Conservation (phyloP, 1,140 invertebrate species). For the Helicoverpa zea region DNA sequence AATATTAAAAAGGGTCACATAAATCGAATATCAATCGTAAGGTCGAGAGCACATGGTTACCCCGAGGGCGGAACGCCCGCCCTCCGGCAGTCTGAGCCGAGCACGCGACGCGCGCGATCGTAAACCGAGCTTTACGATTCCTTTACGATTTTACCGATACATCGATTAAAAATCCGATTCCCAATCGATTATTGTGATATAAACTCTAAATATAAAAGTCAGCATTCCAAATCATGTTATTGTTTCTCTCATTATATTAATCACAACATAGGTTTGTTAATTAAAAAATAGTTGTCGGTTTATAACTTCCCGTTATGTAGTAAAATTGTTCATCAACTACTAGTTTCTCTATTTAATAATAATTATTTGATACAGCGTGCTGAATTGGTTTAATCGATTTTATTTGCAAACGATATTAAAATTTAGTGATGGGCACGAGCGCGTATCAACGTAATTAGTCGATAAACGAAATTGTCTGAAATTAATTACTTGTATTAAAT, state of each 20-base stretch:
- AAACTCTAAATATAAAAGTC: conserved; percentile 15
- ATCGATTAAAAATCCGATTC: conserved; percentile 43
- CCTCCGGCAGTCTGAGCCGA: conserved; percentile 78
- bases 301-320: conserved; percentile 35
- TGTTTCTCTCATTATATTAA: conserved; percentile 13
- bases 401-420: conserved; percentile 45
- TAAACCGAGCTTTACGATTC: conserved; percentile 48
- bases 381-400: conserved; percentile 45
- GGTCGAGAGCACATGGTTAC: conserved; percentile 62
- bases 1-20: conserved; percentile 55
- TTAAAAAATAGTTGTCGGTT: conserved; percentile 40
- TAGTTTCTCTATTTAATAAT: conserved; percentile 47
- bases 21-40: conserved; percentile 58
- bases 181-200: conserved; percentile 44
- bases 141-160: conserved; percentile 45
- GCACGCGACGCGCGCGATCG: conserved; percentile 71
- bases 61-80: conserved; percentile 75
- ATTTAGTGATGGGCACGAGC: conserved; percentile 54
- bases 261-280: conserved; percentile 31
- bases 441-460: conserved; percentile 41
- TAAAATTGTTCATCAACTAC: conserved; percentile 40
- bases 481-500: conserved; percentile 43
- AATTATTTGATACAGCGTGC: conserved; percentile 42
- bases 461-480: conserved; percentile 45
- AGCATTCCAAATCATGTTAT: conserved; percentile 12